phyloP scores from a whole-genome alignment of 2,797 vertebrate species.

The Phyllotis vaccarum region DNA sequence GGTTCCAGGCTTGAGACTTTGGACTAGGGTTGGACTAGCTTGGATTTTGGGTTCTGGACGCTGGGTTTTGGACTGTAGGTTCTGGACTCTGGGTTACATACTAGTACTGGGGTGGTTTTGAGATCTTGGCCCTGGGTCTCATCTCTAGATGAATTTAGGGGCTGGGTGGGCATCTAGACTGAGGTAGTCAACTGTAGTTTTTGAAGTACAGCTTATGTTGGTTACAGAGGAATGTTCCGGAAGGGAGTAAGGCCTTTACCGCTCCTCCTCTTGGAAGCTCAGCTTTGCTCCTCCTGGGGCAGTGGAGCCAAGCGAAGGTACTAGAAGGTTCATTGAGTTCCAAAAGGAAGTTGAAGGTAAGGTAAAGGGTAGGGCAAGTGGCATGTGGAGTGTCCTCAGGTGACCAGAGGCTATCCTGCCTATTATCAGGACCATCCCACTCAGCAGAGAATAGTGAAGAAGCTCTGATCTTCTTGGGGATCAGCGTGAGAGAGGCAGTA shows the following conservation, averaged over 20 bases:
- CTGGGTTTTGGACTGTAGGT: not conserved
- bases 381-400: not conserved
- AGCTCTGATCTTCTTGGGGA: not conserved
- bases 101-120: not conserved
- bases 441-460: not conserved
- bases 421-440: not conserved
- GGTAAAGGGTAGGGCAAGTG: not conserved
- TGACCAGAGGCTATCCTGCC: not conserved
- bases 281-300: not conserved
- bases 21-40: too few relatives aligned
- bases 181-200: not conserved
- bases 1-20: too few relatives aligned
- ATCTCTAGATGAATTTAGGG: not conserved
- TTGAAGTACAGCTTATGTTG: not conserved
- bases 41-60: too few relatives aligned
- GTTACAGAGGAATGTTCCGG: not conserved
- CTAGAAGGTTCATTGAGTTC: not conserved
- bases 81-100: not conserved
- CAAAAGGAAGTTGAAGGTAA: not conserved
- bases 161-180: not conserved
- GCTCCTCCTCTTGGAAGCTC: not conserved
- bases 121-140: slow-evolving; percentile 2
- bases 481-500: not conserved
- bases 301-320: not conserved
- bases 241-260: not conserved